Evolutionary conservation across 2,797 vertebrate genomes (phyloP).

Genomic region (Myotis pilosus): DNA sequence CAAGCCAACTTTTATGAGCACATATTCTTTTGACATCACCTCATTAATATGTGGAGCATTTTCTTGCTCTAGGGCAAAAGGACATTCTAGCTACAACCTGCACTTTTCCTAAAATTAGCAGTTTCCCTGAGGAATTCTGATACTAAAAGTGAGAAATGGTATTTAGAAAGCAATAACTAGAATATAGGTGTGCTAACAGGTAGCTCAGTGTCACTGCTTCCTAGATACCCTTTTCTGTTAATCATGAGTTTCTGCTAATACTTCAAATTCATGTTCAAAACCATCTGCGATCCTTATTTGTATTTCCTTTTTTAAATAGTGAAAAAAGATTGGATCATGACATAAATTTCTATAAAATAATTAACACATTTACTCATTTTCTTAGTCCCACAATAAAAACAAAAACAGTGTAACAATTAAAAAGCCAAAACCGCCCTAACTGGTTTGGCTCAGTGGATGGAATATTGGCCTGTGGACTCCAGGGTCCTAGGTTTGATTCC

Average conservation of each 20-base stretch:
- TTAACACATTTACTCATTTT: background rate
- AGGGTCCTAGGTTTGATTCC: too few species aligned
- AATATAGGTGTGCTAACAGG: background rate
- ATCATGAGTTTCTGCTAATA: background rate
- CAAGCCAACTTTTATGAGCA: background rate
- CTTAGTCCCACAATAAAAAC: background rate
- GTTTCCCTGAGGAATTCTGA: background rate
- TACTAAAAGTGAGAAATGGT: background rate
- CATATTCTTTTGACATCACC: background rate
- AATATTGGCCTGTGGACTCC: too few species aligned
- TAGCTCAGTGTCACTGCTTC: background rate
- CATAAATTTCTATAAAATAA: background rate
- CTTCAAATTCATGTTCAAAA: background rate
- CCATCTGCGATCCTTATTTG: background rate
- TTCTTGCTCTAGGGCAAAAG: background rate
- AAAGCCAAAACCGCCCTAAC: background rate
- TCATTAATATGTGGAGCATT: background rate
- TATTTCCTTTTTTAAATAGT: background rate
- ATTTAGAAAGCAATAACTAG: background rate
- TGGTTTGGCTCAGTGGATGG: too few species aligned
- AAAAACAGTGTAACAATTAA: background rate
- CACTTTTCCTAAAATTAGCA: background rate
- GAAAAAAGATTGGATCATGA: background rate
- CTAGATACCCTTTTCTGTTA: background rate
- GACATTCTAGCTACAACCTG: background rate